phyloP scores from a whole-genome alignment of 2,888 invertebrate species.

The Zygogramma bicolorata region DNA sequence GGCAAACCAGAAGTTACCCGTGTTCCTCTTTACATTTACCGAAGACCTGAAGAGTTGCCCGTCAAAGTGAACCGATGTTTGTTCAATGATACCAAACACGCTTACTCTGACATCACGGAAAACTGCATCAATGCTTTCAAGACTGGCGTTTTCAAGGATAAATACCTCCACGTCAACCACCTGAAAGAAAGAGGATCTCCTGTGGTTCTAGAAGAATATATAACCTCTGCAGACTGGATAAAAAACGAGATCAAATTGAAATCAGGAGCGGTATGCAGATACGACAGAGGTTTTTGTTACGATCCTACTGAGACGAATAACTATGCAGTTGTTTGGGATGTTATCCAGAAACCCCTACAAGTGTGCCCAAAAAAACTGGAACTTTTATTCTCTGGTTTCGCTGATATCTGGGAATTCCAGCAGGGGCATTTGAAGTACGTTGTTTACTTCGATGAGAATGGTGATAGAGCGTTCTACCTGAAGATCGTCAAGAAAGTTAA shows the following conservation, averaged over 20 bases:
- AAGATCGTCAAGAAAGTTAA: background rate
- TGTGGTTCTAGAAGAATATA: slow-evolving; percentile 24
- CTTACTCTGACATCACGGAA: slow-evolving; percentile 29
- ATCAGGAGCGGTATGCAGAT: slow-evolving; percentile 27
- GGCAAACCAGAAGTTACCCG: slow-evolving; percentile 22
- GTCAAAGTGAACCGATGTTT: slow-evolving; percentile 28
- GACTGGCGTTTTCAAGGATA: slow-evolving; percentile 22
- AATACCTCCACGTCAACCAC: slow-evolving; percentile 14
- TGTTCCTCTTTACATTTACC: slow-evolving; percentile 21
- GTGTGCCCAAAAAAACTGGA: slow-evolving; percentile 23
- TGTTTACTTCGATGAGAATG: slow-evolving; percentile 13
- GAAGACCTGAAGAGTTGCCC: slow-evolving; percentile 18
- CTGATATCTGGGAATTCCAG: slow-evolving; percentile 31
- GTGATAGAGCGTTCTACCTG: slow-evolving; percentile 24
- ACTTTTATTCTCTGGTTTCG: slow-evolving; percentile 24
- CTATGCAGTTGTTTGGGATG: slow-evolving; percentile 30
- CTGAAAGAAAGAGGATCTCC: slow-evolving; percentile 16
- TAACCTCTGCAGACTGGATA: slow-evolving; percentile 23
- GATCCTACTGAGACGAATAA: slow-evolving; percentile 23
- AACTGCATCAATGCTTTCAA: slow-evolving; percentile 26
- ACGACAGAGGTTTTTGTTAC: slow-evolving; percentile 34
- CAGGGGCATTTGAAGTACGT: slow-evolving; percentile 12
- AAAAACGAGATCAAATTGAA: slow-evolving; percentile 22
- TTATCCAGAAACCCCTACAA: background rate
- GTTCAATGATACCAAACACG: slow-evolving; percentile 17